Percentiles rank a stretch among this genome's conserved stretches.
These are phyloP conservation scores for Cosmia pyralina DNA, from an alignment of 2,888 invertebrate species.

Conservation along the genomic window DNA sequence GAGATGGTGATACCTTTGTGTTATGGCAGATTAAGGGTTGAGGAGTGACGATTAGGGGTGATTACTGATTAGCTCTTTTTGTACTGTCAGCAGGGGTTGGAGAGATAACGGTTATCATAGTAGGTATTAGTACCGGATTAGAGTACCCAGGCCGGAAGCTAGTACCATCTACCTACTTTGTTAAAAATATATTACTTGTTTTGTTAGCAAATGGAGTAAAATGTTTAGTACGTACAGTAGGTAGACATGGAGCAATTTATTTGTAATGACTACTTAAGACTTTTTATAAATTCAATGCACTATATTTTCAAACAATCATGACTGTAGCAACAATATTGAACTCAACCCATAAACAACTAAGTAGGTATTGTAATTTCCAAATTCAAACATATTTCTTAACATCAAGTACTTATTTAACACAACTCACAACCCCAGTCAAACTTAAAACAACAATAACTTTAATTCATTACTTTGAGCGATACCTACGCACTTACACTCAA, in stretches of 20 bases:
- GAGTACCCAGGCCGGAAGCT: neutral
- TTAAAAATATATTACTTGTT: too few species aligned
- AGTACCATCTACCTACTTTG: too few species aligned
- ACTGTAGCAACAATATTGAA: neutral
- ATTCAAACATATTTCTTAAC: slow-evolving; percentile 19
- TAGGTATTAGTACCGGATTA: neutral
- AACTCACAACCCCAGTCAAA: slow-evolving; percentile 28
- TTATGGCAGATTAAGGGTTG: slow-evolving; percentile 3
- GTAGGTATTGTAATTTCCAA: neutral
- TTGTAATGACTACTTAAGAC: too few species aligned
- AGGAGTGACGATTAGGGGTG: slow-evolving; percentile 15
- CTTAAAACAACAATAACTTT: slow-evolving; percentile 30
- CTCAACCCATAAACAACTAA: neutral
- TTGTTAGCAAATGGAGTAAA: too few species aligned
- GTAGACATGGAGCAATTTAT: too few species aligned
- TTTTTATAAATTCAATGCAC: too few species aligned
- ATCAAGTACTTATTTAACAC: slow-evolving; percentile 2
- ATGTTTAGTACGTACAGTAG: too few species aligned
- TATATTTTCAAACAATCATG: neutral
- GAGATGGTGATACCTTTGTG: slow-evolving; percentile 24
- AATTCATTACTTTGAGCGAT: slow-evolving; percentile 1
- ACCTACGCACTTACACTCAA: slow-evolving; percentile 10
- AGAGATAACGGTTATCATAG: neutral
- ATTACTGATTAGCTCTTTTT: slow-evolving; percentile 29
- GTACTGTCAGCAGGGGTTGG: slow-evolving; percentile 3